Evolutionary conservation across 2,888 invertebrate genomes (phyloP), one percentile per base, ranked within the genome.

Genomic region (Mimachlamys varia): DNA sequence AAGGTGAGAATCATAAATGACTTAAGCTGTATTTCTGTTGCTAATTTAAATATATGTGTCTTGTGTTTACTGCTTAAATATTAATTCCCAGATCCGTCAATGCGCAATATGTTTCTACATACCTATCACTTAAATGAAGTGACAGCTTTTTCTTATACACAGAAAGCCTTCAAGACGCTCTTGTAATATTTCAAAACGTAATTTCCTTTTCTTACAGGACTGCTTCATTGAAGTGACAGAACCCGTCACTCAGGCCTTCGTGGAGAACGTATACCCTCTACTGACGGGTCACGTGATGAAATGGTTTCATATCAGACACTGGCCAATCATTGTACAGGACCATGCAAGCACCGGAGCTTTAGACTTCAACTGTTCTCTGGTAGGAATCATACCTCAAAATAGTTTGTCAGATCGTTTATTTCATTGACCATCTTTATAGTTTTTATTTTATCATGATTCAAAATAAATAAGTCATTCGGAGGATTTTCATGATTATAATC

Each of bases 281-380:
- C 76, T 76, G 15, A 76, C 76, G 13, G 76, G 76, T 22, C 33
- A 27, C 27, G 76, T 76, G 33, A 76, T 76, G 76, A 76, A 76
- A 5, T 76, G 76, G 76, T 76, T 76, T 12, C 76, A 76, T 33
- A 76, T 76, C 13, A 3, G 76, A 27, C 76, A 76, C 76, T 76
- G 76, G 76, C 76, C 76, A 33, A 33, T 76, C 33, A 33, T 76
- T 33, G 76, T 76, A 7, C 76, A 76, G 76, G 27, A 76, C 15
- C 33, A 76, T 76, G 22, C 76, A 0, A 76, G 76, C 13, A 76
- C 76, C 0, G 76, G 76, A 27, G 33, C 22, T 13, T 27, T 76
- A 33, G 76, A 76, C 33, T 76, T 76, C 33, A 76, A 76, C 76
- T 76, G 76, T 76, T 27, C 76, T 22, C 76, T 76, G 76, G 76